Base-by-base conservation (phyloP, 2,113 vertebrate species). In the Nothoprocta perdicaria region DNA sequence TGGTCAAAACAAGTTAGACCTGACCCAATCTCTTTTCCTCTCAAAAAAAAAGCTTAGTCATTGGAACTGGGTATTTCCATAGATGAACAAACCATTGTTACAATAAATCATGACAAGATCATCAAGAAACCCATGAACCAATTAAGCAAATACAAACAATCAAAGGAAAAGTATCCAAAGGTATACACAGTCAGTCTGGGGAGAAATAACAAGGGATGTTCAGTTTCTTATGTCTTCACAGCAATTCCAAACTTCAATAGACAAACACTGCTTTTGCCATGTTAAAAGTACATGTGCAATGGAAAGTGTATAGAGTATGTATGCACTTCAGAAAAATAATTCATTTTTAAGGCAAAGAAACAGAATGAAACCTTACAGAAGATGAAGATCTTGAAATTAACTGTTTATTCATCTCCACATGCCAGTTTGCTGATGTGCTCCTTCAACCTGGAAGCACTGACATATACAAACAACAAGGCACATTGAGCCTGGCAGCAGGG, bases 121-220 rank as follows among this genome's bases (percentile, higher is more conserved):
- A 26, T 66, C 29, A 38, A 80, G 86, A 86, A 82, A 90, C 4
- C 9, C 72, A 55, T 50, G 41, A 89, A 46, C 0, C 0, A 63
- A 68, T 65, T 63, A 68, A 65, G 52, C n/a, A 71, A 92, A 67
- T 29, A 63, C 58, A 94, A 95, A 86, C 17, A 88, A 93, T 29
- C 40, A 90, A 90, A 92, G 33, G 46, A 67, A 83, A 86, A 89
- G 68, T 71, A 67, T 67, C 43, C 82, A 45, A 15, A 35, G n/a
- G n/a, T 26, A 58, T 35, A 75, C 38, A 77, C 33, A 79, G 18
- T 77, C 35, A 50, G 23, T 66, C n/a, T 87, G 21, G 10, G 4
- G 4, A 72, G 92, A 75, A 50, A 63, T 62, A 86, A 67, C 48
- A 94, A 75, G 73, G 94, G 61, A 77, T 88, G 68, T 92, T 89